Evolutionary conservation across 2,888 invertebrate genomes (phyloP).

Genomic region (Notodonta dromedarius): DNA sequence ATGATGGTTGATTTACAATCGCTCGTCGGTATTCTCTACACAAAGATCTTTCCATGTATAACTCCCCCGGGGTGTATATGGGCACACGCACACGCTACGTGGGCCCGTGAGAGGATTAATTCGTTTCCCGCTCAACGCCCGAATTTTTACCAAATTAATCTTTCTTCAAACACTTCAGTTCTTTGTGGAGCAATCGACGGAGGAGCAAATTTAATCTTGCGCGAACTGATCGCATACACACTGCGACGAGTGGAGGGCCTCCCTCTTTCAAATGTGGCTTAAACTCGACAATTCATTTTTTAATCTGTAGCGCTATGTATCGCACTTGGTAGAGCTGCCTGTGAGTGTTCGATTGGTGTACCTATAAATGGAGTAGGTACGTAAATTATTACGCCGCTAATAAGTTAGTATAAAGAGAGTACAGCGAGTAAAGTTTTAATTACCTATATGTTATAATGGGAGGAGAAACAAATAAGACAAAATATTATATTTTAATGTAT

Average conservation of each 20-base stretch:
- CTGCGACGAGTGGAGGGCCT: conserved; percentile 8
- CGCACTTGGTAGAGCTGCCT: no score
- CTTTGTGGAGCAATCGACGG: conserved; percentile 63
- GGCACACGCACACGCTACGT: not conserved
- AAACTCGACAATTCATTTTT: no score
- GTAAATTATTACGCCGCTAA: no score
- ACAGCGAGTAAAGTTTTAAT: no score
- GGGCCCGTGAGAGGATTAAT: conserved; percentile 19
- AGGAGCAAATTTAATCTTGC: conserved; percentile 68
- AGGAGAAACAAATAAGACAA: not conserved
- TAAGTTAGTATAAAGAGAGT: no score
- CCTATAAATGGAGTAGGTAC: no score
- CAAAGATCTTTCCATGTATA: no score
- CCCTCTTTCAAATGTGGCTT: not conserved
- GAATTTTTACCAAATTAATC: conserved; percentile 78
- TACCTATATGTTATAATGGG: no score
- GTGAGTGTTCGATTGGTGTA: no score
- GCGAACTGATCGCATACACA: conserved; percentile 35
- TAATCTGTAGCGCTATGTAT: no score
- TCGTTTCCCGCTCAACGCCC: conserved; percentile 30
- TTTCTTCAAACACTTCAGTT: conserved; percentile 74
- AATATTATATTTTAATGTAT: conserved; percentile 32
- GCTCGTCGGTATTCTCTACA: no score
- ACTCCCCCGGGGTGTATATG: not conserved
- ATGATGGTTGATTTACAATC: no score